Base-by-base conservation (phyloP, 2,888 invertebrate species). In the Papilio protenor region DNA sequence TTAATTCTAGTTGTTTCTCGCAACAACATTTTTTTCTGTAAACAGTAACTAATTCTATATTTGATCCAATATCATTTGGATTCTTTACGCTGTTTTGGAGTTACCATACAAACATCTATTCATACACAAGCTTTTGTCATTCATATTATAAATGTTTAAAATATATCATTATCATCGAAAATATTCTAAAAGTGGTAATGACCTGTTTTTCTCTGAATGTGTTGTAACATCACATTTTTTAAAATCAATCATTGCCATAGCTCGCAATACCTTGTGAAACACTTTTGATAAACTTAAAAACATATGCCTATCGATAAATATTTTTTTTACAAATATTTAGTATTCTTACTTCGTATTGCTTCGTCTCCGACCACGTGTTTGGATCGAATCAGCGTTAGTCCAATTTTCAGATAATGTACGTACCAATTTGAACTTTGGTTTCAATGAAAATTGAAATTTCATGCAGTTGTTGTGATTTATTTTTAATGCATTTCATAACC, bases 171-270 rank as follows among this genome's bases (percentile, higher is more conserved):
- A 16, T 45, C n/a, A 21, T 11, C 45, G 8, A 45, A 69, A 69
- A 45, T 69, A 69, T 45, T 69, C 66, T 45, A 45, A 69, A 5
- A 45, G 40, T 69, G 66, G 40, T 40, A 69, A 69, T 69, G 66
- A 45, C 66, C 66, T 69, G 66, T 4, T 69, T 69, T 14, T 45
- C 11, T 69, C n/a, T 8, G 66, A 2, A 11, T 66, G 11, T 69
- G 40, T 69, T 12, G 45, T 45, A 69, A 69, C 66, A 69, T 45
- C n/a, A 69, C 21, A 45, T 69, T 69, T 66, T 40, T 21, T 21
- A 33, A 69, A 69, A n/a, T 21, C 11, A 66, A 4, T 45, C 45
- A 69, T 69, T 45, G 66, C 21, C 21, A 45, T 12, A 16, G n/a
- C 0, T 45, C 21, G 66, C 10, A 69, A 69, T 21, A 45, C 5